Evolutionary conservation across 2,113 vertebrate species (phyloP).

Genomic region (Psilopsiagon aymara): DNA sequence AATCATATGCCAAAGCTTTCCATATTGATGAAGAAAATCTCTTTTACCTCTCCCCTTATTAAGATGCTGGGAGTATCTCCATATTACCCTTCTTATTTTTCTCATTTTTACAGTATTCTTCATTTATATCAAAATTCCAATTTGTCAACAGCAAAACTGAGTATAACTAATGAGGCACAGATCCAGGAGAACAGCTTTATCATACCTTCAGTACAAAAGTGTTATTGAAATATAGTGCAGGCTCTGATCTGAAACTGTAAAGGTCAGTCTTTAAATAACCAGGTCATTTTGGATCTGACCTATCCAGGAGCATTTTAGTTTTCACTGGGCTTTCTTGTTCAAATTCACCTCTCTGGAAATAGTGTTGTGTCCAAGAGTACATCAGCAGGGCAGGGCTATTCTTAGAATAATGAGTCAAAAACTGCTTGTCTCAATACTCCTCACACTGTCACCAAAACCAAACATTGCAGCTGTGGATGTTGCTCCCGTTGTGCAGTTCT

Average conservation of each 20-base stretch:
- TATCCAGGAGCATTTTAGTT: neutral
- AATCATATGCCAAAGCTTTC: neutral
- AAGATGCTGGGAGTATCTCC: neutral
- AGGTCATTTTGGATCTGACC: neutral
- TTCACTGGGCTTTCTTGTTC: slow-evolving; percentile 4
- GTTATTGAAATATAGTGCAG: slow-evolving; percentile 15
- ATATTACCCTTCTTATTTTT: neutral
- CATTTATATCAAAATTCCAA: slow-evolving; percentile 2
- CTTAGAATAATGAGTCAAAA: slow-evolving; percentile 57
- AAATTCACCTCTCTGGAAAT: slow-evolving; percentile 4
- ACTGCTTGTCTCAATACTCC: slow-evolving; percentile 60
- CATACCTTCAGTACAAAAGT: neutral
- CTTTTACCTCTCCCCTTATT: neutral
- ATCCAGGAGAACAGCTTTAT: neutral
- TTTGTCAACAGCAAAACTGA: neutral
- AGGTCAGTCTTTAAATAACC: slow-evolving; percentile 63
- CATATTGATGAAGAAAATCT: neutral
- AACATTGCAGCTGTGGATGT: slow-evolving; percentile 56
- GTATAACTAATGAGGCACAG: neutral
- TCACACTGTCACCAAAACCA: slow-evolving; percentile 65
- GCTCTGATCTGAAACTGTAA: slow-evolving; percentile 24
- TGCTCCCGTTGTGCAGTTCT: neutral
- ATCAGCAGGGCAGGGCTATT: slow-evolving; percentile 61
- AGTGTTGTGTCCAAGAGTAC: slow-evolving; percentile 23
- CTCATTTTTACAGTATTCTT: slow-evolving; percentile 1